Evolutionary conservation across 2,797 vertebrate genomes (phyloP), one percentile per base, ranked within the genome.

Genomic region (Neostethus bicornis): DNA sequence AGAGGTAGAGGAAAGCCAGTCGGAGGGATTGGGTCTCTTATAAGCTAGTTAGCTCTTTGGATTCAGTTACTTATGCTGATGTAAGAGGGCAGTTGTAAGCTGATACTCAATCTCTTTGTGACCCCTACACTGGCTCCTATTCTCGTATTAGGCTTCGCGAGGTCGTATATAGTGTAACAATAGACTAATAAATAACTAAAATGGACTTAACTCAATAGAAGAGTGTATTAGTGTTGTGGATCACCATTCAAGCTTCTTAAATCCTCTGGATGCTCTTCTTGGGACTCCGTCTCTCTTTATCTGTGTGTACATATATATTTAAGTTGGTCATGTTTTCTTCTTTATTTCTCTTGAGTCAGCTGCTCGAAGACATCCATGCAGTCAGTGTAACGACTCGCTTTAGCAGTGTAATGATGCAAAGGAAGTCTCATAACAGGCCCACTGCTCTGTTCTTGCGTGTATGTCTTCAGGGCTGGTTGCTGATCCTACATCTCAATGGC

Each of bases 51-150:
- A 88, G 75, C 79, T 72, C 74, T 74, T 73, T 81, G 85, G 84
- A 87, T 89, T 86, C 82, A 84, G 83, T 88, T 87, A 87, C 82
- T 88, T 87, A 85, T 85, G 81, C 83, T 89, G 85, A 89, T 87
- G 85, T 87, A 87, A 88, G 81, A 86, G 85, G 83, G 80, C 80
- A 83, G 73, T 72, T 78, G 81, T 79, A 89, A 88, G 80, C 75
- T 82, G 85, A 89, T 87, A 83, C 80, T 85, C 56, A 67, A 78
- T 86, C 70, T 85, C 74, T 77, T 67, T 69, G 77, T 86, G 83
- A 88, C 85, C 85, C 81, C 73, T 78, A 57, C 60, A 68, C 80
- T 73, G 57, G 66, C 75, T 85, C 68, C 78, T 69, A 52, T 85
- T 84, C 83, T 84, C 76, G 72, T 81, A 81, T 86, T 77, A 79